phyloP scores from a whole-genome alignment of 2,113 vertebrate species.

The Megaleporinus macrocephalus region DNA sequence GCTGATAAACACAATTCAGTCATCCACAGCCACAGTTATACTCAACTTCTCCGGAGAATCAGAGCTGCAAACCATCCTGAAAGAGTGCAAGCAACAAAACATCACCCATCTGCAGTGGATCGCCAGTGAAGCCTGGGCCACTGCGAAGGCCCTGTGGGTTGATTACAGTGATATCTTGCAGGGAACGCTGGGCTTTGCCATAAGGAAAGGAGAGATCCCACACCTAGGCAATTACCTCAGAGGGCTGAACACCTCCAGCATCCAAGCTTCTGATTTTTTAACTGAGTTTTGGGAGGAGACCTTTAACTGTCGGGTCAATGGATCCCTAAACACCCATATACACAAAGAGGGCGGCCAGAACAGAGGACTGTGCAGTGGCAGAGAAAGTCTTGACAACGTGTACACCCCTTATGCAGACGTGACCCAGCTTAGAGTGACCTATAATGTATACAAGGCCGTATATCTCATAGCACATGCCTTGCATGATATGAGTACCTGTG shows the following conservation, averaged over 20 bases:
- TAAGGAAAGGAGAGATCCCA: conserved; percentile 70
- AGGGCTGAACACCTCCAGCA: conserved; percentile 39
- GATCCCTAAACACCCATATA: conserved; percentile 63
- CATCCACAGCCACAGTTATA: conserved; percentile 68
- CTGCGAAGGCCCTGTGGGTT: conserved; percentile 67
- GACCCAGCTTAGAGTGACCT: conserved; percentile 73
- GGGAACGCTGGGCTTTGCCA: conserved; percentile 76
- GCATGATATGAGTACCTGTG: conserved; percentile 69
- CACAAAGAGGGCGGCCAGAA: conserved; percentile 32
- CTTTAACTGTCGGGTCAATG: conserved; percentile 69
- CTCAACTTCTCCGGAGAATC: conserved; percentile 72
- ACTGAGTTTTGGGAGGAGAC: conserved; percentile 76
- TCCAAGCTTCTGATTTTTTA: conserved; percentile 59
- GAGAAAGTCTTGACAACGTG: conserved; percentile 63
- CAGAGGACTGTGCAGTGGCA: conserved; percentile 63
- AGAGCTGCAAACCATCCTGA: conserved; percentile 68
- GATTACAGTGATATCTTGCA: conserved; percentile 64
- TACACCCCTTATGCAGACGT: conserved; percentile 71
- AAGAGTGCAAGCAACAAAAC: conserved; percentile 64
- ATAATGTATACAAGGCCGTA: conserved; percentile 79
- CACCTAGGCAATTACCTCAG: conserved; percentile 64
- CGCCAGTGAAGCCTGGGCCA: conserved; percentile 76
- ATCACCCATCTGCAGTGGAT: conserved; percentile 73
- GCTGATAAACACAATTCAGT: conserved; percentile 62
- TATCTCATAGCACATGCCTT: conserved; percentile 76